Evolutionary conservation across 37 sponge, comb jelly and placozoan species (phyloP), one percentile per base, ranked within the genome.

Genomic region (Theonella swinhoei): DNA sequence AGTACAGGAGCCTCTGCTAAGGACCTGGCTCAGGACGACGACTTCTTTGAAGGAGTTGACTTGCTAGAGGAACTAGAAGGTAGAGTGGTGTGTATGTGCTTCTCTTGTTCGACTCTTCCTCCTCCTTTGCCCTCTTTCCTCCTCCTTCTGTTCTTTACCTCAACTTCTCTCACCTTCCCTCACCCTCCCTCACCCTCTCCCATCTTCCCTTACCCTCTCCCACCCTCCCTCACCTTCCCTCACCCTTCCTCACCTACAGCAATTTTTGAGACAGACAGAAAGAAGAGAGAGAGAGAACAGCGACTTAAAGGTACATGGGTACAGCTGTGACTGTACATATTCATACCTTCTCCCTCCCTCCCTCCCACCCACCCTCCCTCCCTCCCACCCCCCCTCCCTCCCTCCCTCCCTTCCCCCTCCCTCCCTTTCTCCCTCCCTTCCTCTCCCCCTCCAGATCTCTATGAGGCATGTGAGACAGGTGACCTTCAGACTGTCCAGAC

Each of bases 1-100:
- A 58, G 40, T 11, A 37, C 42, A 68, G 78, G 71, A 9, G 2
- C 30, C 64, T 64, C 81, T 67, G 75, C 88, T n/a, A 33, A 64
- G 22, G 89, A 88, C 33, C 64, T 82, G 83, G 89, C 89, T 39
- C 39, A 69, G 72, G 62, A 88, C 62, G 64, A 63, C 39, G 83
- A 88, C 60, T 83, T 82, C 64, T 78, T 59, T 42, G 79, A 83
- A 42, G 43, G 79, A 72, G 83, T 71, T 19, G 79, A 88, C 72
- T 72, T 88, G 23, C 42, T 83, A 40, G 72, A 77, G 62, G 83
- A 82, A 7, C 54, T 88, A 38, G 58, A 70, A 32, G 42, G 82
- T 81, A 71, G 3, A 37, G 40, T 23, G 3, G 28, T 2, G 23
- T 35, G 75, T 74, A 39, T 29, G 23, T 37, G 42, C 8, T n/a